Evolutionary conservation across 2,888 invertebrate species (phyloP), one percentile per base, ranked within the genome.

Genomic region (Lucinisca nassula): DNA sequence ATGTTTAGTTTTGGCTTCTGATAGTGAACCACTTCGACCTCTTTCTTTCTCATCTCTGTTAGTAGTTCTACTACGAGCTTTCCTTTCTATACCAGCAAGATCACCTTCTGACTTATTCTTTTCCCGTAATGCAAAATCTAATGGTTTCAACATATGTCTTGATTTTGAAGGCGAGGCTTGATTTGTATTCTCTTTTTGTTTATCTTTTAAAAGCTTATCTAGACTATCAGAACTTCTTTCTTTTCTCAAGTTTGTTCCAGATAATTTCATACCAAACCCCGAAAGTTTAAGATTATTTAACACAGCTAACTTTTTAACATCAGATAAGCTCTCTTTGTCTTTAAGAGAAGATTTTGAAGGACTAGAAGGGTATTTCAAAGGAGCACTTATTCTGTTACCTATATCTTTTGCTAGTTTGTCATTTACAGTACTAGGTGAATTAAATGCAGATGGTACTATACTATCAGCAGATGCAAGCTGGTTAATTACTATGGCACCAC

Each of bases 391-490:
- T 58, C 94, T 83, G 83, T 94, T 95, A 72, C 94, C 94, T 51
- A 94, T 92, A 86, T 94, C 94, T 91, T 94, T 94, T 49, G 91
- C 92, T 61, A 93, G 87, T 87, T 94, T 94, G 61, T 94, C 93
- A 76, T 93, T 93, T 90, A 94, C 93, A 90, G 93, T 93, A 85
- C 92, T 91, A 40, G 94, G 93, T 90, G 93, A 93, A 92, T 92
- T 92, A 76, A 85, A 87, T 87, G 90, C 88, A 87, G 84, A 81
- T 80, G 90, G 88, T 88, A 90, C 58, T 45, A 73, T 67, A 45
- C 35, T 73, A 45, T 84, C 75, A 58, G 77, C 70, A 40, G 49
- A 74, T 4, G 21, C 40, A 74, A 40, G 27, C 49, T 81, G 76
- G 79, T 70, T 82, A 55, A 51, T 77, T 51, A 49, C 67, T 87